Conservation (phyloP, 2,113 vertebrate genomes). For the Pangasianodon hypophthalmus region DNA sequence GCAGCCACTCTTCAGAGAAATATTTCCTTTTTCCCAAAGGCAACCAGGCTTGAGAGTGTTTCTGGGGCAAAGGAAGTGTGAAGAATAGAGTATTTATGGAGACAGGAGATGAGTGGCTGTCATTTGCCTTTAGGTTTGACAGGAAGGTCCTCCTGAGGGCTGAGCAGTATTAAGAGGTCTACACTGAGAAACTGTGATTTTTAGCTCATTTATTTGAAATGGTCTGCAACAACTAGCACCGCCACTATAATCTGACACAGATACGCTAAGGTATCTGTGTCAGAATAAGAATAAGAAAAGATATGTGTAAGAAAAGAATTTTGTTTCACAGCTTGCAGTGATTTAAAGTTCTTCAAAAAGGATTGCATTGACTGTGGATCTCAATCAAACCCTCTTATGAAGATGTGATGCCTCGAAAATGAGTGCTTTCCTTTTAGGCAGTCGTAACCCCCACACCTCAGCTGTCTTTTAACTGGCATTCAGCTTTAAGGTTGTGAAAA, state of each 20-base stretch:
- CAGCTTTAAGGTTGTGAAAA: conserved; percentile 10
- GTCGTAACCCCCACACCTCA: background rate
- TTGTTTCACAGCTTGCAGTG: background rate
- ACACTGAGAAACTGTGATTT: conserved; percentile 23
- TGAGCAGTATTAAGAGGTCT: conserved; percentile 9
- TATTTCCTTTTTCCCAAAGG: conserved; percentile 13
- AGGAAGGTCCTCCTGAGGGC: background rate
- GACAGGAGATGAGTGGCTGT: conserved; percentile 23
- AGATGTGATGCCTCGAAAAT: background rate
- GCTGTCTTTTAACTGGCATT: background rate
- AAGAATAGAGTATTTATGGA: conserved; percentile 20
- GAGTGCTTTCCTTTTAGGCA: background rate
- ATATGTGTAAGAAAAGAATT: conserved; percentile 8
- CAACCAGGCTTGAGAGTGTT: background rate
- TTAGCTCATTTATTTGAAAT: conserved; percentile 2
- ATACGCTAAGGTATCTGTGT: background rate
- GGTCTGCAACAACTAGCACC: conserved; percentile 1
- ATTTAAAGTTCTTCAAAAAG: conserved; percentile 14
- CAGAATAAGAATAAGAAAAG: background rate
- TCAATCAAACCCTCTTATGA: conserved; percentile 6
- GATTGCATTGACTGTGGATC: background rate
- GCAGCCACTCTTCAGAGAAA: conserved; percentile 8
- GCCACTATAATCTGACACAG: conserved; percentile 21
- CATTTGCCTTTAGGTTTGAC: conserved; percentile 25
- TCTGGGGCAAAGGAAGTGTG: conserved; percentile 14